Percentiles rank a stretch among this genome's conserved stretches.
Conservation (phyloP, 2,797 vertebrate species). For the Apodemus agrarius region DNA sequence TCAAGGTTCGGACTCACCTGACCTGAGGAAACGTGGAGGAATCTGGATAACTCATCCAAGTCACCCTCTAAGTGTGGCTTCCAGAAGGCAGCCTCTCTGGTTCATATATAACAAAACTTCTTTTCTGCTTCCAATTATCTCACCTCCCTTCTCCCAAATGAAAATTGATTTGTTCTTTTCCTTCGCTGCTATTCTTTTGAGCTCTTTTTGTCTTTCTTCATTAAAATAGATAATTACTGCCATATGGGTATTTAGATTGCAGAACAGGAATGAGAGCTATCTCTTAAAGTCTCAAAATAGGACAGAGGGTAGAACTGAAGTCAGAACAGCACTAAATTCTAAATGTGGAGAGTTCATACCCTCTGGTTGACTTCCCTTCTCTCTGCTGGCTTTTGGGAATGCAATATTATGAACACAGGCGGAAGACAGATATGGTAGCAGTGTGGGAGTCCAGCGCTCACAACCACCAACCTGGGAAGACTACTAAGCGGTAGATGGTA, state of each 20-base stretch:
- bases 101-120: background rate
- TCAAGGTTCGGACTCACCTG: background rate
- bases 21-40: background rate
- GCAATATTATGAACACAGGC: background rate
- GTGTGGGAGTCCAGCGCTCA: background rate
- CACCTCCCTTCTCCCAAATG: background rate
- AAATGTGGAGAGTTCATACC: background rate
- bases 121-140: background rate
- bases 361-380: background rate
- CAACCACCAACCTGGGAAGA: background rate
- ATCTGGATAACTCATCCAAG: background rate
- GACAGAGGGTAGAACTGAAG: background rate
- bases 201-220: background rate
- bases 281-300: background rate
- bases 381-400: background rate
- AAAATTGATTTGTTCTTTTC: background rate
- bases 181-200: background rate
- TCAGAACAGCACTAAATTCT: background rate
- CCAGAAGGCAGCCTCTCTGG: background rate
- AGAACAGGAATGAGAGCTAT: conserved; percentile 23
- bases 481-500: background rate
- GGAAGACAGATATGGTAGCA: background rate
- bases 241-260: background rate
- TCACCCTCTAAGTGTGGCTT: background rate
- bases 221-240: conserved; percentile 23